These are phyloP conservation scores for Pogoniulus pusillus DNA, from an alignment of 2,797 vertebrate genomes.

Conservation along the genomic window DNA sequence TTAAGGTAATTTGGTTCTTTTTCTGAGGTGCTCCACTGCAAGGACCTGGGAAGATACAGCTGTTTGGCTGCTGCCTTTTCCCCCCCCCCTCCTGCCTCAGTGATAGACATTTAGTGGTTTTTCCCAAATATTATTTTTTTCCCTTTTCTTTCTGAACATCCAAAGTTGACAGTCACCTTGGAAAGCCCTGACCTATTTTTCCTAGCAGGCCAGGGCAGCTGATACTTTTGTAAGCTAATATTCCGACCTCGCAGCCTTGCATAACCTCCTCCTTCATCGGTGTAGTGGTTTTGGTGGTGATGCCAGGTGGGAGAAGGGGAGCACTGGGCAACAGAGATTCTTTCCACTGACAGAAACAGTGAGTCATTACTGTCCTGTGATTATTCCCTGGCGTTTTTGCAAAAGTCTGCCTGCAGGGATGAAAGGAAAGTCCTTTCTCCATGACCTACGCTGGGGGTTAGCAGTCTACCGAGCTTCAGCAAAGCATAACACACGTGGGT, in stretches of 20 bases:
- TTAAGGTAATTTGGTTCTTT: background rate
- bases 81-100: rapidly evolving
- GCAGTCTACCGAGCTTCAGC: background rate
- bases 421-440: slow-evolving; percentile 45
- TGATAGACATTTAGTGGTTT: background rate
- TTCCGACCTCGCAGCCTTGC: background rate
- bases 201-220: background rate
- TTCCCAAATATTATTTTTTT: background rate
- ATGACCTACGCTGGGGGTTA: background rate
- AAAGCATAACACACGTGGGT: background rate
- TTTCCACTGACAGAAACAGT: slow-evolving; percentile 53
- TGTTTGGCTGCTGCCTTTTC: background rate
- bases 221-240: slow-evolving; percentile 38
- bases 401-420: slow-evolving; percentile 16
- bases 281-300: slow-evolving; percentile 29
- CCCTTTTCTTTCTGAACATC: background rate
- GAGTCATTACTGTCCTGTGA: slow-evolving; percentile 41
- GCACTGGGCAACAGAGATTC: slow-evolving; percentile 40
- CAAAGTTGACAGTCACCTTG: slow-evolving; percentile 2
- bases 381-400: slow-evolving; percentile 16
- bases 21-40: background rate
- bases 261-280: background rate
- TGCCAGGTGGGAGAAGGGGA: slow-evolving; percentile 65
- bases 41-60: slow-evolving; percentile 10
- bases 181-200: slow-evolving; percentile 57